Percentiles rank a stretch among this genome's conserved stretches.
Evolutionary conservation across 2,113 vertebrate species (phyloP).

Genomic region (Daboia siamensis): DNA sequence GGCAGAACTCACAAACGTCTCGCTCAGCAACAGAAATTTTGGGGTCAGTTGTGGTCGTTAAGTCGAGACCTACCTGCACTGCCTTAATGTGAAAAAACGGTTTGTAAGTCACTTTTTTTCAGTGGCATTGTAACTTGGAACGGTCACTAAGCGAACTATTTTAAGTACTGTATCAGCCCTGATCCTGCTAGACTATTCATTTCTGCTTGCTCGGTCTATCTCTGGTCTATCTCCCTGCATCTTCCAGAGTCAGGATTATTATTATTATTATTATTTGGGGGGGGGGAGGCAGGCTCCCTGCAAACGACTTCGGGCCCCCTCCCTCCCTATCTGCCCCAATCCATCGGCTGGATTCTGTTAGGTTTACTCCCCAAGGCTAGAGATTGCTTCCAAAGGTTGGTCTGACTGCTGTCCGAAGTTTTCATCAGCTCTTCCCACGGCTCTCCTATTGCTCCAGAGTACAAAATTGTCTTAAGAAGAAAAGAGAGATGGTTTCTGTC

Average conservation of each 20-base stretch:
- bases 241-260: background rate
- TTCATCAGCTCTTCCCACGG: background rate
- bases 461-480: too few relatives aligned
- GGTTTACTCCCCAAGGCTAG: too few relatives aligned
- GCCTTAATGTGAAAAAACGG: background rate
- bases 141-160: background rate
- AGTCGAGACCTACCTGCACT: background rate
- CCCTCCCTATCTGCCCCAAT: background rate
- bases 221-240: background rate
- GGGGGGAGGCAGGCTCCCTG: background rate
- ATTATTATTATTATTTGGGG: too few relatives aligned
- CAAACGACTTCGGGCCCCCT: background rate
- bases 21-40: background rate
- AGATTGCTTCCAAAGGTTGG: background rate
- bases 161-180: background rate
- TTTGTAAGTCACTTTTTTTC: background rate
- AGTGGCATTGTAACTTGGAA: background rate
- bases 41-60: background rate
- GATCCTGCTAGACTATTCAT: background rate
- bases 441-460: background rate
- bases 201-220: background rate
- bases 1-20: too few relatives aligned
- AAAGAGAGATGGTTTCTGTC: accelerated
- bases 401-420: background rate
- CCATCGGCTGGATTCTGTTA: too few relatives aligned